Evolutionary conservation across 2,797 vertebrate genomes (phyloP).

Genomic region (Euphonia xanthogaster): DNA sequence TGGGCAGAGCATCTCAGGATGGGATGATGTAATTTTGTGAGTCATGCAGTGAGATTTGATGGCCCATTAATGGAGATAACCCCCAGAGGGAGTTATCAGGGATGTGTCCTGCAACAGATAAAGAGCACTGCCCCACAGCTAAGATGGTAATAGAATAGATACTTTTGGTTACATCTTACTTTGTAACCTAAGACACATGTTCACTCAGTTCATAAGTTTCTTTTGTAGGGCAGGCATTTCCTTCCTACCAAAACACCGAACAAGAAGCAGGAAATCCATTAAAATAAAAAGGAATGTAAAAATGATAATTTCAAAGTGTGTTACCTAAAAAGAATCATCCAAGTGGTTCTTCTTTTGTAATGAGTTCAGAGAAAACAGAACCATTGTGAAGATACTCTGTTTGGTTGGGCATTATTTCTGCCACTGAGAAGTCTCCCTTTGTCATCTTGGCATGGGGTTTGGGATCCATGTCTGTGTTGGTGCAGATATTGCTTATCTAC

Average conservation of each 20-base stretch:
- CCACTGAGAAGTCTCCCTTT: neutral
- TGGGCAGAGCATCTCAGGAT: neutral
- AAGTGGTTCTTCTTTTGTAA: neutral
- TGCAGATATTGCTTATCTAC: neutral
- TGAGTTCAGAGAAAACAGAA: neutral
- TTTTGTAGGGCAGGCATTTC: neutral
- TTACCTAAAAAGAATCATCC: neutral
- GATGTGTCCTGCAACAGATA: neutral
- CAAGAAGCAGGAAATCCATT: neutral
- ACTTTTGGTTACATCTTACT: neutral
- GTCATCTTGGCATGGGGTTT: neutral
- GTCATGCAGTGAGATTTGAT: too few species aligned
- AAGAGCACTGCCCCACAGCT: neutral
- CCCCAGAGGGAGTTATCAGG: too few species aligned
- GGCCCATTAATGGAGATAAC: neutral
- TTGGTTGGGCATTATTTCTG: neutral
- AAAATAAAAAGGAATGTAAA: neutral
- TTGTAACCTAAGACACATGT: neutral
- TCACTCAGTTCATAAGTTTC: neutral
- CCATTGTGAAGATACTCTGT: too few species aligned
- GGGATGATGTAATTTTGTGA: neutral
- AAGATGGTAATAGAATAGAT: too few species aligned
- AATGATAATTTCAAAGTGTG: neutral
- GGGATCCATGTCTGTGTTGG: neutral
- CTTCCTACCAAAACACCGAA: neutral